Percentiles rank a stretch among this genome's conserved stretches.
phyloP scores from a whole-genome alignment of 2,113 vertebrate species.

The Brienomyrus brachyistius region DNA sequence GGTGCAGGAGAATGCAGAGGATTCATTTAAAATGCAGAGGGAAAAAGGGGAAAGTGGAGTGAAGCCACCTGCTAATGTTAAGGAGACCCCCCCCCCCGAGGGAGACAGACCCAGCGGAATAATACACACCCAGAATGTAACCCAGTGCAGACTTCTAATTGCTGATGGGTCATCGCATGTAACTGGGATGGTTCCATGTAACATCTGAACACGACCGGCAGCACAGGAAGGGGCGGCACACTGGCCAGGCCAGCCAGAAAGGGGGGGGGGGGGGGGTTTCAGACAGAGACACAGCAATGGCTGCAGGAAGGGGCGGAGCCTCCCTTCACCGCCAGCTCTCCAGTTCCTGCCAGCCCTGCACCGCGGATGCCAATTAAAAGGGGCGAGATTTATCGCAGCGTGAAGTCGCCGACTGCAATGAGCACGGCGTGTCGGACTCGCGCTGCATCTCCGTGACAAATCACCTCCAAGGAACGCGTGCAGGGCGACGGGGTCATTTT shows the following conservation, averaged over 20 bases:
- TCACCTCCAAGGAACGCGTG: not conserved
- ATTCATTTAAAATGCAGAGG: conserved; percentile 17
- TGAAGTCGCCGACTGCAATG: not conserved
- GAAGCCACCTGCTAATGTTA: not conserved
- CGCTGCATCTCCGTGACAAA: conserved; percentile 5
- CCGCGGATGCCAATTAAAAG: conserved; percentile 5
- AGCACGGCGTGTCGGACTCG: not conserved
- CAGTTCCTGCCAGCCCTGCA: not conserved
- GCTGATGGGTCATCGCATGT: not conserved
- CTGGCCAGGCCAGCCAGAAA: not conserved
- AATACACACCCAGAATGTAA: not conserved
- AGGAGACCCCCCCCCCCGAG: not conserved
- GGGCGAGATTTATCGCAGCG: conserved; percentile 12
- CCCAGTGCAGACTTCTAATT: not conserved
- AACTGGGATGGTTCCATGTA: not conserved
- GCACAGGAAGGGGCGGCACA: not conserved
- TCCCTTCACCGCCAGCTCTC: not conserved
- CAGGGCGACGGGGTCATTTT: not conserved
- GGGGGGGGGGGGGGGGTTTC: not conserved
- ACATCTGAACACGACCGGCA: not conserved
- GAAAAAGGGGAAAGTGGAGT: not conserved
- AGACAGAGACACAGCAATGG: not conserved
- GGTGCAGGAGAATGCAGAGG: not conserved
- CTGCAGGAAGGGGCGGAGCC: not conserved
- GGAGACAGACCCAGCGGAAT: not conserved